Conservation (phyloP, 1,140 invertebrate genomes). For the Drosophila sproati region DNA sequence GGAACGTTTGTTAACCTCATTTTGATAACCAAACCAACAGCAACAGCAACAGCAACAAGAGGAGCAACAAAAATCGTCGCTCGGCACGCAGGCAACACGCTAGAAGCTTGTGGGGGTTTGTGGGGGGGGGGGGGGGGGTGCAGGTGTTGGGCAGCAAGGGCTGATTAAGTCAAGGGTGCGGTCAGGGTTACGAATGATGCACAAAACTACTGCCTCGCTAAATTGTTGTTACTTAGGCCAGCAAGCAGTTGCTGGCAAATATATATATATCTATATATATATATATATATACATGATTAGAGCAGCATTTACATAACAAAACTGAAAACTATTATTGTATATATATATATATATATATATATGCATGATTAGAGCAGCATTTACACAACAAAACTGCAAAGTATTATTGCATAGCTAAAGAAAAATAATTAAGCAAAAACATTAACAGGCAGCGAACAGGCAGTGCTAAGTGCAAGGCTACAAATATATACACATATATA, state of each 20-base stretch:
- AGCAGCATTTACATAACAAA: no score
- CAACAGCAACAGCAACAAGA: constrained; percentile 11
- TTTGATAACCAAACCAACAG: constrained; percentile 70
- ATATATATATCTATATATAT: background rate
- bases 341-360: no score
- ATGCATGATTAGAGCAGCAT: no score
- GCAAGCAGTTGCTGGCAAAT: background rate
- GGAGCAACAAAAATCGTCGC: constrained; percentile 57
- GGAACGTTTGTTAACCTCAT: constrained; percentile 81
- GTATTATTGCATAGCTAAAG: no score
- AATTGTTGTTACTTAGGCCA: background rate
- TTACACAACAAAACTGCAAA: no score
- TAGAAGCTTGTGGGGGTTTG: background rate
- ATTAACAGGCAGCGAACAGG: no score
- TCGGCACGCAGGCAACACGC: constrained; percentile 58
- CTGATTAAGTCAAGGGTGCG: constrained; percentile 41
- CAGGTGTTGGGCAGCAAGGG: no score
- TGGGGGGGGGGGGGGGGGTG: background rate
- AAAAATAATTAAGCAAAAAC: no score
- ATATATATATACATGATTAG: background rate
- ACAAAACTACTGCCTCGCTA: constrained; percentile 14
- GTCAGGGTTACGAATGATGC: constrained; percentile 42
- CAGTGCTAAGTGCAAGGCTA: no score
- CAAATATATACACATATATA: no score
- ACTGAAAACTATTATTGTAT: no score